Percentiles rank a stretch among this genome's conserved stretches.
These are phyloP conservation scores for Sphaerolaimus hirsutus DNA, from an alignment of 2,888 invertebrate species.

Conservation along the genomic window DNA sequence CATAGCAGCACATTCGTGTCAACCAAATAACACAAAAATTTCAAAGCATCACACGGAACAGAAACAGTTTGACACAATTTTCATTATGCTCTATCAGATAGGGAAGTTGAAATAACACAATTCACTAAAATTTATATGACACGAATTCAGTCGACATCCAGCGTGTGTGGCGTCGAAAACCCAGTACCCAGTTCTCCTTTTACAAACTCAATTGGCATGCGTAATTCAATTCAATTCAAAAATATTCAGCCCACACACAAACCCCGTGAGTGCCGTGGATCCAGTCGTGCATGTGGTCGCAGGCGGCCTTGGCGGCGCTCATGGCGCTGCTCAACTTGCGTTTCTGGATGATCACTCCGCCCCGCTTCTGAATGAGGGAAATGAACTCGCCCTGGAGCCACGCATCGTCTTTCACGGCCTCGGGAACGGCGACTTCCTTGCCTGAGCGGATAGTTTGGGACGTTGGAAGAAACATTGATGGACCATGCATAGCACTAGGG, in stretches of 20 bases:
- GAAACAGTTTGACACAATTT: no score
- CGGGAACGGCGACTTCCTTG: conserved; percentile 13
- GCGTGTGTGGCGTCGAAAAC: no score
- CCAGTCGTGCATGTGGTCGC: conserved; percentile 92
- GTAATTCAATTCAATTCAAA: background rate
- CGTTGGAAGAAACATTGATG: no score
- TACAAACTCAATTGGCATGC: background rate
- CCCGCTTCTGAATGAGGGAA: conserved; percentile 68
- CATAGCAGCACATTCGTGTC: background rate
- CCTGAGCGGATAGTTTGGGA: no score
- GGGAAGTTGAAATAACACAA: no score
- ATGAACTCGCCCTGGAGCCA: conserved; percentile 62
- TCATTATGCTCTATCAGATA: no score
- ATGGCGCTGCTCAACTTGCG: conserved; percentile 94
- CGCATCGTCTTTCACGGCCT: conserved; percentile 49
- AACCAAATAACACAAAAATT: no score
- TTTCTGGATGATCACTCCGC: conserved; percentile 84
- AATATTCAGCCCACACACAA: background rate
- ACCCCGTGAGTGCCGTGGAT: conserved; percentile 49
- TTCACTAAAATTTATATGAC: no score
- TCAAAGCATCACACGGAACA: no score
- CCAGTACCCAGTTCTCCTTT: background rate
- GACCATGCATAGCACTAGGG: no score
- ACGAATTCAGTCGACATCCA: no score
- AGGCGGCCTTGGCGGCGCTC: conserved; percentile 94